Percentiles rank a stretch among this genome's conserved stretches.
Conservation (phyloP, 2,888 invertebrate genomes). For the Epinotia demarniana region DNA sequence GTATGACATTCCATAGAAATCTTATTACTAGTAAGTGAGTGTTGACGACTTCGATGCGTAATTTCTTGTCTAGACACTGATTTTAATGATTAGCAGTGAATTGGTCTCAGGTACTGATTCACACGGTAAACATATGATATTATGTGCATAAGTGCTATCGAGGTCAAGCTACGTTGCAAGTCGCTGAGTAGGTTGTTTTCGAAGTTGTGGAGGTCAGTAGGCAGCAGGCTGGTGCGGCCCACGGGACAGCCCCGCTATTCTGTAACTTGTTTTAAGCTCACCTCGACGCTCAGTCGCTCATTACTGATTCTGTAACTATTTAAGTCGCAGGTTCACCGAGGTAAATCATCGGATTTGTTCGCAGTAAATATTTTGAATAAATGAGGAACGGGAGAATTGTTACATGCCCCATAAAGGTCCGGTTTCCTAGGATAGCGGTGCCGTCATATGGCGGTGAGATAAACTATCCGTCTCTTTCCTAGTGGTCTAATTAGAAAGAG, state of each 20-base stretch:
- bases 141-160: slow-evolving; percentile 58
- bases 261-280: no score
- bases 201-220: slow-evolving; percentile 61
- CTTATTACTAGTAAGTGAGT: slow-evolving; percentile 22
- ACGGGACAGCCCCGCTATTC: slow-evolving; percentile 43
- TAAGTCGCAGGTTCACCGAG: background rate
- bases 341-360: background rate
- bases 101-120: slow-evolving; percentile 44
- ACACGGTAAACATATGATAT: slow-evolving; percentile 48
- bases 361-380: no score
- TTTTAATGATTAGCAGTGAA: slow-evolving; percentile 12
- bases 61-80: slow-evolving; percentile 23
- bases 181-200: slow-evolving; percentile 58
- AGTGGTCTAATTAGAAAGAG: no score
- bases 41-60: slow-evolving; percentile 22
- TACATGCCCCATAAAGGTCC: no score
- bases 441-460: no score
- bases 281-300: no score
- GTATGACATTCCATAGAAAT: slow-evolving; percentile 45
- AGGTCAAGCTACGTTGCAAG: slow-evolving; percentile 63
- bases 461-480: no score
- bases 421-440: no score
- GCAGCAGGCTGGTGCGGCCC: slow-evolving; percentile 39
- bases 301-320: no score
- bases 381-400: no score